A percentile compares a stretch with the other conserved stretches of the same genome.
These are phyloP conservation scores for Illadopsis cleaveri DNA, from an alignment of 2,113 vertebrate species.

Conservation along the genomic window DNA sequence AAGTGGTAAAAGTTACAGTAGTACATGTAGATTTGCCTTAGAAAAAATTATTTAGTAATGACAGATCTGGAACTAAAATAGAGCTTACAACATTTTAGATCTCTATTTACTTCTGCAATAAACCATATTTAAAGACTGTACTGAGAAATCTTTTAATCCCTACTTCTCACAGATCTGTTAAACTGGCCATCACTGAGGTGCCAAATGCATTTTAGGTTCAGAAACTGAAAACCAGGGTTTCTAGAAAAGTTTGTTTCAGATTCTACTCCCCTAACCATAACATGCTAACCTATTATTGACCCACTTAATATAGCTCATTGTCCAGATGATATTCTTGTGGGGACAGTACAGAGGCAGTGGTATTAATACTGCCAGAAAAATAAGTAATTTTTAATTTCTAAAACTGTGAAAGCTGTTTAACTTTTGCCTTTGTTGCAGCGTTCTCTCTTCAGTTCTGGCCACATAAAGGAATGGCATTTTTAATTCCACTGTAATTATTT, in stretches of 20 bases:
- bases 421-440: background rate
- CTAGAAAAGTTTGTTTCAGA: background rate
- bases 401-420: background rate
- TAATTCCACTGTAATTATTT: background rate
- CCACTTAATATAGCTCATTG: background rate
- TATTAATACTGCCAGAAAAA: background rate
- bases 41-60: background rate
- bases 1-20: background rate
- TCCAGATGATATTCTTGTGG: background rate
- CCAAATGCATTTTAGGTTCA: background rate
- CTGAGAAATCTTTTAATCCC: background rate
- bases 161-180: background rate
- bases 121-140: background rate
- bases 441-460: background rate
- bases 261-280: background rate
- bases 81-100: background rate
- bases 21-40: background rate
- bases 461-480: background rate
- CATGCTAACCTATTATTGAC: background rate
- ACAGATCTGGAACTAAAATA: background rate
- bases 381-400: background rate
- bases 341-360: background rate
- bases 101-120: background rate
- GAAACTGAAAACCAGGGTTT: background rate
- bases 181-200: background rate